A percentile compares a stretch with the other conserved stretches of the same genome.
Conservation (phyloP, 2,113 vertebrate genomes). For the Oreochromis aureus region DNA sequence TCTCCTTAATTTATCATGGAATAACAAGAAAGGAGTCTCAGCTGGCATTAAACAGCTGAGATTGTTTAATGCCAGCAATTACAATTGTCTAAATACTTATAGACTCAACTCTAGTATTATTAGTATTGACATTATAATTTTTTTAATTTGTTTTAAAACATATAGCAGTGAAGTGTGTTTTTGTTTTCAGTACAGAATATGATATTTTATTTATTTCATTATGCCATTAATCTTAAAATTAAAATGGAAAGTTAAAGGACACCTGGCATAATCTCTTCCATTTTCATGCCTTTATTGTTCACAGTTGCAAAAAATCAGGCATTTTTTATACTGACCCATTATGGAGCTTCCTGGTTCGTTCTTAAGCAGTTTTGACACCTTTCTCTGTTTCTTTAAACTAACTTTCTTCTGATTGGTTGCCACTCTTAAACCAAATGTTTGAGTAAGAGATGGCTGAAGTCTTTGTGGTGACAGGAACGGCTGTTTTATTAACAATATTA, state of each 20-base stretch:
- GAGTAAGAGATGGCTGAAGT: not conserved
- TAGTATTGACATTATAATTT: not conserved
- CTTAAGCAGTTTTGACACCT: not conserved
- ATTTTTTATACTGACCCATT: not conserved
- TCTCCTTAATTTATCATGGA: not conserved
- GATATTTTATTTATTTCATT: not conserved
- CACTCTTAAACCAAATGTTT: not conserved
- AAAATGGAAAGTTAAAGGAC: not conserved
- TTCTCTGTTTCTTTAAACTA: not conserved
- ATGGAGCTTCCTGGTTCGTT: not conserved
- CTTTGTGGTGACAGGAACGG: not conserved
- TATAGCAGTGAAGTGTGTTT: not conserved
- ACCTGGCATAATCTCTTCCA: not conserved
- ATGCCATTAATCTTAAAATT: not conserved
- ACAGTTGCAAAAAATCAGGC: not conserved
- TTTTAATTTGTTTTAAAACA: not conserved
- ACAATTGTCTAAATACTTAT: not conserved
- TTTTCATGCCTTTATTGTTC: not conserved
- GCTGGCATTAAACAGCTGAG: not conserved
- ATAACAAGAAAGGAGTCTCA: not conserved
- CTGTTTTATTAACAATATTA: not conserved
- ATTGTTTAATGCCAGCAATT: not conserved
- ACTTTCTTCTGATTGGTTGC: not conserved
- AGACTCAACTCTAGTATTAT: not conserved
- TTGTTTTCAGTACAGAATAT: not conserved